Evolutionary conservation across 2,888 invertebrate genomes (phyloP).

Genomic region (Podabrus alpinus): DNA sequence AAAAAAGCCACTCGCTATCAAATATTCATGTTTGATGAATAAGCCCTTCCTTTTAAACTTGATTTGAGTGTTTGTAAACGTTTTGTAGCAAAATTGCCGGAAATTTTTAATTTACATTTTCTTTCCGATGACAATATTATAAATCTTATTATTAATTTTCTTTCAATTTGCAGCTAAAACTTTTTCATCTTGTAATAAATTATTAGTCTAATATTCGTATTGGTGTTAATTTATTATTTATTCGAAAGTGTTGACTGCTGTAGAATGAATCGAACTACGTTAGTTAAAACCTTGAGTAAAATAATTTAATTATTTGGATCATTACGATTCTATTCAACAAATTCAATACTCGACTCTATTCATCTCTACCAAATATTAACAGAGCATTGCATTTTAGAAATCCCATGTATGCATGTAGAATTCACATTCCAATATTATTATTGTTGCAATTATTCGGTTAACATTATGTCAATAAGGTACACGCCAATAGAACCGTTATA

Average conservation of each 20-base stretch:
- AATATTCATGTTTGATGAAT: slow-evolving; percentile 33
- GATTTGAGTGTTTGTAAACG: slow-evolving; percentile 13
- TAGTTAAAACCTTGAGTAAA: slow-evolving; percentile 35
- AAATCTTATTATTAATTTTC: background rate
- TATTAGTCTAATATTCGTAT: background rate
- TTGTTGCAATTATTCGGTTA: slow-evolving; percentile 21
- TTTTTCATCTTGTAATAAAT: background rate
- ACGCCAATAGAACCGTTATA: background rate
- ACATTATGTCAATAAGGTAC: slow-evolving; percentile 16
- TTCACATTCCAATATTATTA: slow-evolving; percentile 23
- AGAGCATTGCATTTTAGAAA: slow-evolving; percentile 27
- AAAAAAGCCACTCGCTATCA: slow-evolving; percentile 29
- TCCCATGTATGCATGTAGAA: slow-evolving; percentile 17
- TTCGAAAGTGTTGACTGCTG: slow-evolving; percentile 36
- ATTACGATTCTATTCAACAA: slow-evolving; percentile 41
- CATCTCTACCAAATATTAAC: slow-evolving; percentile 28
- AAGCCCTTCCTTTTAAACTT: slow-evolving; percentile 21
- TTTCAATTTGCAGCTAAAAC: background rate
- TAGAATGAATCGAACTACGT: slow-evolving; percentile 31
- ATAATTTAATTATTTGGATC: slow-evolving; percentile 46
- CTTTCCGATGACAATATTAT: background rate
- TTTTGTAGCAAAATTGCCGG: slow-evolving; percentile 5
- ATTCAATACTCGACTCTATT: slow-evolving; percentile 31
- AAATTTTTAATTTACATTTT: slow-evolving; percentile 6
- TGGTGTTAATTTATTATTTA: slow-evolving; percentile 21